Evolutionary conservation across 2,888 invertebrate genomes (phyloP).

Genomic region (Hirudinaria manillensis): DNA sequence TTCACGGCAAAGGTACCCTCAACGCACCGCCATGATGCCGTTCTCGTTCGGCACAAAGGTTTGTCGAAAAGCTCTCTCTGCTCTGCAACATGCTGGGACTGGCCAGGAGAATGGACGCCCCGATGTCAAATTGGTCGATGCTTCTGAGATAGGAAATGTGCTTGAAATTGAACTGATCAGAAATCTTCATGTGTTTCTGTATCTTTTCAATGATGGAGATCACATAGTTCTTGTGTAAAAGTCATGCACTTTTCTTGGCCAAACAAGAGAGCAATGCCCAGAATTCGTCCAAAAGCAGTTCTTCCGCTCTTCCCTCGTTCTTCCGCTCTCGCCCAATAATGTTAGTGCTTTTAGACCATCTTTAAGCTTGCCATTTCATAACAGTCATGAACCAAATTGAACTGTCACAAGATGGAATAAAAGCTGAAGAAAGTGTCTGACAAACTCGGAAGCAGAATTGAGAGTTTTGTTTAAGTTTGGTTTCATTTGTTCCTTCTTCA

Average conservation of each 20-base stretch:
- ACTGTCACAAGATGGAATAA: no score
- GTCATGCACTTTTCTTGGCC: slow-evolving; percentile 99
- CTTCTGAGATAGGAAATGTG: slow-evolving; percentile 75
- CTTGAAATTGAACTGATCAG: slow-evolving; percentile 96
- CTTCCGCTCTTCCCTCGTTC: slow-evolving; percentile 85
- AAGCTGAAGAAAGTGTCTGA: no score
- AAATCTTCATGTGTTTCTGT: slow-evolving; percentile 89
- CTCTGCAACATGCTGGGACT: slow-evolving; percentile 99
- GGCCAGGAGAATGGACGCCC: slow-evolving; percentile 97
- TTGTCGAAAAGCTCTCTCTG: slow-evolving; percentile 94
- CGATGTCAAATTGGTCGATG: slow-evolving; percentile 97
- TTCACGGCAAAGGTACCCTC: slow-evolving; percentile 62
- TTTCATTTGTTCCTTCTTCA: no score
- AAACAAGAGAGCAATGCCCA: slow-evolving; percentile 98
- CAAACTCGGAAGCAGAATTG: no score
- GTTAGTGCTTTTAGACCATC: no score
- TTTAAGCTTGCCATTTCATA: no score
- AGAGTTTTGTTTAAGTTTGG: no score
- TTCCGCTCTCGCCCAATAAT: no score
- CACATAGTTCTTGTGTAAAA: slow-evolving; percentile 96
- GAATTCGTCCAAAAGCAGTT: slow-evolving; percentile 86
- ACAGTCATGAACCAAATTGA: no score
- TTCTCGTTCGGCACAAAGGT: slow-evolving; percentile 99
- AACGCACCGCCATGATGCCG: slow-evolving; percentile 84
- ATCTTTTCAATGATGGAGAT: slow-evolving; percentile 99